Conservation (phyloP, 2,113 vertebrate species). For the Scortum barcoo region DNA sequence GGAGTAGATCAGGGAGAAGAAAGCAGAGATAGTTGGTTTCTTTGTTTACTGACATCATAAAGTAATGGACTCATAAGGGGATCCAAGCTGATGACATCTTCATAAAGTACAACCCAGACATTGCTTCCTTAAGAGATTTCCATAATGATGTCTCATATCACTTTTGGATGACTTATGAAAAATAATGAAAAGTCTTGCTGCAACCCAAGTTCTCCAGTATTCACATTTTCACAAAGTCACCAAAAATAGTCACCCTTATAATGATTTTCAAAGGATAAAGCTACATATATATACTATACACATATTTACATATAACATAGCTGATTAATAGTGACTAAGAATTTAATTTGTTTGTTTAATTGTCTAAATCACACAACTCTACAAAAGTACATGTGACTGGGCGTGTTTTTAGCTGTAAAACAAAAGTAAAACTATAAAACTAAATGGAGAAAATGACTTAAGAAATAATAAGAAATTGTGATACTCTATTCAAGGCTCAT, state of each 20-base stretch:
- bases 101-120: too few species aligned
- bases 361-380: too few species aligned
- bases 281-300: too few species aligned
- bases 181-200: not conserved
- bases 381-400: not conserved
- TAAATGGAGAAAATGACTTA: too few species aligned
- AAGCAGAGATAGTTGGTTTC: not conserved
- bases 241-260: too few species aligned
- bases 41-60: conserved; percentile 7
- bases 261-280: not conserved
- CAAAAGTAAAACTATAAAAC: too few species aligned
- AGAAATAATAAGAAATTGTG: too few species aligned
- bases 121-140: not conserved
- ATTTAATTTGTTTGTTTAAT: too few species aligned
- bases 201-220: not conserved
- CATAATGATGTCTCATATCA: not conserved
- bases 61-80: not conserved
- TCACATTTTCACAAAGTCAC: not conserved
- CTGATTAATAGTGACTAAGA: too few species aligned
- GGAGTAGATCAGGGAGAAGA: not conserved
- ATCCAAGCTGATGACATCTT: too few species aligned
- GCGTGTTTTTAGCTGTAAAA: not conserved
- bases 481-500: too few species aligned
- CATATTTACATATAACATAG: too few species aligned
- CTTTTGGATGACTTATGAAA: not conserved